Percentiles rank a stretch among this genome's conserved stretches.
These are phyloP conservation scores for Phthorimaea operculella DNA, from an alignment of 1,140 invertebrate species.

Conservation along the genomic window DNA sequence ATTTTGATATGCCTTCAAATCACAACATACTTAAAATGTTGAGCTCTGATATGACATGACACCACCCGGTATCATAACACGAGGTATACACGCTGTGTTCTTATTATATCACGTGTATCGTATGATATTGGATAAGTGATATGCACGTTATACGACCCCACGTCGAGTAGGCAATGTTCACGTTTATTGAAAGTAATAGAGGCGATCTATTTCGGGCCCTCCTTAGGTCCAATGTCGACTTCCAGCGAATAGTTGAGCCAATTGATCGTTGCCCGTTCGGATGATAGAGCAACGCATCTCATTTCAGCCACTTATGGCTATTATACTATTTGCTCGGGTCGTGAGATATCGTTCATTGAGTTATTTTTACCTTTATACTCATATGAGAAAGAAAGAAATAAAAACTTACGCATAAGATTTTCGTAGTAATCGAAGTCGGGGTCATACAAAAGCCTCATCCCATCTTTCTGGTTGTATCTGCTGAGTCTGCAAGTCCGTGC, in stretches of 20 bases:
- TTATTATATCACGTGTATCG: too few relatives aligned
- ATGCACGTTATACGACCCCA: too few relatives aligned
- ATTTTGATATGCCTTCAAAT: too few relatives aligned
- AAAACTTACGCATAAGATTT: conserved; percentile 86
- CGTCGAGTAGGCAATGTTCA: too few relatives aligned
- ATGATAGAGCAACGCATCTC: background rate
- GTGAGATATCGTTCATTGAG: too few relatives aligned
- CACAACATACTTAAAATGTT: too few relatives aligned
- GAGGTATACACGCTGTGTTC: too few relatives aligned
- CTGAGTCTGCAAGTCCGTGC: conserved; percentile 85
- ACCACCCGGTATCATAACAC: too few relatives aligned
- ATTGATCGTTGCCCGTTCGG: conserved; percentile 21
- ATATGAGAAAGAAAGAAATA: background rate
- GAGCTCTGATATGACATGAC: too few relatives aligned
- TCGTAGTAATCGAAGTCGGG: conserved; percentile 93
- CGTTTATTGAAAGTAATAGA: too few relatives aligned
- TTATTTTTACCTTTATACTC: background rate
- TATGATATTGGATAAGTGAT: too few relatives aligned
- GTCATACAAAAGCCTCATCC: conserved; percentile 89
- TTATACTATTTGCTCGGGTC: too few relatives aligned
- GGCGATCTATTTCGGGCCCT: conserved; percentile 20
- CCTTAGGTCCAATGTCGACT: conserved; percentile 23
- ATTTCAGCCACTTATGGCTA: background rate
- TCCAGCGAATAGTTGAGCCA: conserved; percentile 16
- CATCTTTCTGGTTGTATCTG: conserved; percentile 86